Evolutionary conservation across 2,888 invertebrate species (phyloP), one percentile per base, ranked within the genome.

Genomic region (Cremastinae sp.): DNA sequence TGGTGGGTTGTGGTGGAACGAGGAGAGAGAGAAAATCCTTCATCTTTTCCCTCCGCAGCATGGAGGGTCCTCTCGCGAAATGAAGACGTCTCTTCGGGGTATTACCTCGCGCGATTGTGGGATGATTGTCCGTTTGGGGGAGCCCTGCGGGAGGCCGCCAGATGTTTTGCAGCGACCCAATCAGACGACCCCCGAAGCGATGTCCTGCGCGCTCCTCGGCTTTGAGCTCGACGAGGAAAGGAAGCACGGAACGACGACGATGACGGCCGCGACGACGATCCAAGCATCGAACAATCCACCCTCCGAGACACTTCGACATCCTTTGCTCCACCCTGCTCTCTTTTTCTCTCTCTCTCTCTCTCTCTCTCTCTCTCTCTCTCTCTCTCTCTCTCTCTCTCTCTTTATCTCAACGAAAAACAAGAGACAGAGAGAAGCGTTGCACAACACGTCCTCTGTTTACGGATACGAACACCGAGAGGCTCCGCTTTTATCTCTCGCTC

Each of bases 161-260:
- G 89, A 89, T 89, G 89, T 89, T 89, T 87, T 88, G 87, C 87
- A 86, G 89, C 89, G 84, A 88, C 89, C 88, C 88, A 89, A 89
- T 89, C 89, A 88, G 85, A 84, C 87, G 86, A 87, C 86, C 87
- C 89, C 86, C 84, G 86, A 85, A 87, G 87, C 87, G 82, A 81
- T 83, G 70, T 72, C 59, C 59, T 61, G 54, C 59, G 38, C 59
- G 38, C 38, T 53, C 28, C 59, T 61, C 59, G 59, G 59, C 28
- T 53, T 20, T 53, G 71, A 16, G 54, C 70, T 61, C 47, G 59
- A 73, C 72, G 49, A 53, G 34, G 5, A 34, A 68, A 18, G 16
- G 45, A 43, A 34, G 45, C 18, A 56, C 61, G 56, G 51, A 18
- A 78, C 74, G 66, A 73, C 70, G 58, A 62, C 72, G 49, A 45